Conservation (phyloP, 2,797 vertebrate genomes). For the Melanotaenia parkinsoni region DNA sequence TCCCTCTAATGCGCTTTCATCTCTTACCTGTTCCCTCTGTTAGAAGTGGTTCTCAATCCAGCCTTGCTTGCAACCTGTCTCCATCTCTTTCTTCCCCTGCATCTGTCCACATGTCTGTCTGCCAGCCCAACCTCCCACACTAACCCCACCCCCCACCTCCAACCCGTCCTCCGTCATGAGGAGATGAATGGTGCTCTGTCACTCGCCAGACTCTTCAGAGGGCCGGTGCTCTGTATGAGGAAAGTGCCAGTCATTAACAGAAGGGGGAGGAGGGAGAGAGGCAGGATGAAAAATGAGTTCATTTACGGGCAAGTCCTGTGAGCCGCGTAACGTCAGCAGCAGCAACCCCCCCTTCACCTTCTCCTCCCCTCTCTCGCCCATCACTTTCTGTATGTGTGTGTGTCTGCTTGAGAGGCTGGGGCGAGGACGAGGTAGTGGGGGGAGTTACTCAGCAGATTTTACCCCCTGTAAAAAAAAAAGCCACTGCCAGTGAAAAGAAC, state of each 20-base stretch:
- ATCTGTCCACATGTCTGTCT: constrained; percentile 65
- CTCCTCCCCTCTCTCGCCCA: constrained; percentile 51
- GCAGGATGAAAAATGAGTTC: constrained; percentile 99
- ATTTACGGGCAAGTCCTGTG: constrained; percentile 97
- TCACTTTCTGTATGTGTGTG: constrained; percentile 60
- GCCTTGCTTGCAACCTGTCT: constrained; percentile 58
- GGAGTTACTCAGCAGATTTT: constrained; percentile 86
- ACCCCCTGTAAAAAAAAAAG: constrained; percentile 49
- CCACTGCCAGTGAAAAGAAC: constrained; percentile 52
- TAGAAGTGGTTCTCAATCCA: constrained; percentile 66
- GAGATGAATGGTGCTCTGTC: constrained; percentile 90
- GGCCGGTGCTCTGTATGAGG: constrained; percentile 88
- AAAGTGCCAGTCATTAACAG: constrained; percentile 98
- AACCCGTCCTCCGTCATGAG: constrained; percentile 60
- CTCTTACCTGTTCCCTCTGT: constrained; percentile 49
- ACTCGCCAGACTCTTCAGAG: constrained; percentile 94
- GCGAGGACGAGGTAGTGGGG: constrained; percentile 6
- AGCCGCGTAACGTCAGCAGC: constrained; percentile 88
- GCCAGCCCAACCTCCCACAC: constrained; percentile 60
- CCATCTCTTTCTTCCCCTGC: constrained; percentile 63
- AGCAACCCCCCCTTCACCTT: constrained; percentile 41
- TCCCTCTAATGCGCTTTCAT: constrained; percentile 47
- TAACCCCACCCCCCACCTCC: constrained; percentile 20
- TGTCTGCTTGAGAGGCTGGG: constrained; percentile 8
- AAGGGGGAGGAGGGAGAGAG: constrained; percentile 86